Evolutionary conservation across 1,140 invertebrate genomes (phyloP).

Genomic region (Papilio helenus): DNA sequence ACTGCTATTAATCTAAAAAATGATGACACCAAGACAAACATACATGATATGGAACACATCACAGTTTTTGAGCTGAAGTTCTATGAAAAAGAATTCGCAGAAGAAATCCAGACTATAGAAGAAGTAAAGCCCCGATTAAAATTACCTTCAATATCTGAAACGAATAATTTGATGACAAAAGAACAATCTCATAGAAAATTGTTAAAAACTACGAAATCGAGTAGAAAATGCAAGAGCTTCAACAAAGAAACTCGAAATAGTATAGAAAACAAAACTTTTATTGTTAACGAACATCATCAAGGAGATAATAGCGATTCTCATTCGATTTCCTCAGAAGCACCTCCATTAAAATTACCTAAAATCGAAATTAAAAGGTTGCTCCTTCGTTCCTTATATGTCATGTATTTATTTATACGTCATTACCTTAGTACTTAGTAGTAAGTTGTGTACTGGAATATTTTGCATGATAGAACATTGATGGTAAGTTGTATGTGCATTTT

Average conservation of each 20-base stretch:
- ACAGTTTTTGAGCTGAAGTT: conserved; percentile 68
- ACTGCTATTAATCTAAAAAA: conserved; percentile 40
- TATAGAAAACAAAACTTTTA: conserved; percentile 71
- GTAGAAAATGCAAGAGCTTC: conserved; percentile 49
- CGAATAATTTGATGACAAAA: conserved; percentile 54
- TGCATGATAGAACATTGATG: neutral
- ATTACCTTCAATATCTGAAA: conserved; percentile 69
- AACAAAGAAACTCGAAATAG: conserved; percentile 49
- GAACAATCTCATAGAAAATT: conserved; percentile 47
- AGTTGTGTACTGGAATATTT: neutral
- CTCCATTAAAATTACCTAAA: conserved; percentile 73
- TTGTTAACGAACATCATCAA: conserved; percentile 56
- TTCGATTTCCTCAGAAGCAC: conserved; percentile 64
- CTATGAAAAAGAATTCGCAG: conserved; percentile 46
- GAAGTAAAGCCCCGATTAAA: conserved; percentile 48
- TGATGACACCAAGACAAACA: conserved; percentile 47
- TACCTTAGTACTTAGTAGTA: neutral
- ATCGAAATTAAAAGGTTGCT: conserved; percentile 73
- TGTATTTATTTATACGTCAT: neutral
- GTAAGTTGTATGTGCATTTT: neutral
- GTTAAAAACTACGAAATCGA: conserved; percentile 47
- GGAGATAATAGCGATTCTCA: conserved; percentile 61
- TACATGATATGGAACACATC: conserved; percentile 74
- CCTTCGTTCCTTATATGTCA: neutral
- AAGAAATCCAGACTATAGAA: conserved; percentile 42